A percentile compares a stretch with the other conserved stretches of the same genome.
phyloP scores from a whole-genome alignment of 35 echinoderm and acorn worm genomes.

The Stichopus chloronotus region DNA sequence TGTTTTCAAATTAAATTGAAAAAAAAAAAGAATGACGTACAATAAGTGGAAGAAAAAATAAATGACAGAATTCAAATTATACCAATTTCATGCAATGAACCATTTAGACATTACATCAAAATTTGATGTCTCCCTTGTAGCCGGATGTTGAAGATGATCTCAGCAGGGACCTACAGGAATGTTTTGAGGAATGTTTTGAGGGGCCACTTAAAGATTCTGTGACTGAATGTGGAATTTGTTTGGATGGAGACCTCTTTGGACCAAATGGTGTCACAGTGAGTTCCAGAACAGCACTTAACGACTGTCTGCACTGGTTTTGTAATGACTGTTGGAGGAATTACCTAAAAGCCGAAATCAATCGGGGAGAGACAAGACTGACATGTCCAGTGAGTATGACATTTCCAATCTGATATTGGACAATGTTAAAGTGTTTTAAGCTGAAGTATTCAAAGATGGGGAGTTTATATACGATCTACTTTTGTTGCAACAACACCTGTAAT shows the following conservation, averaged over 20 bases:
- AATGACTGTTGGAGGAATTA: constrained; percentile 81
- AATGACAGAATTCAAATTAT: no score
- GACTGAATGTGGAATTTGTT: constrained; percentile 22
- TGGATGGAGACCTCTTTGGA: constrained; percentile 7
- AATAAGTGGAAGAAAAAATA: no score
- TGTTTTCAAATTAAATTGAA: no score
- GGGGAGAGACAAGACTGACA: constrained; percentile 67
- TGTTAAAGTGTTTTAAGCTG: neutral
- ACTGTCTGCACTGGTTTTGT: constrained; percentile 90
- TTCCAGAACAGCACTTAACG: constrained; percentile 55
- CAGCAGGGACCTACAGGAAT: neutral
- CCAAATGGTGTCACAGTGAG: neutral
- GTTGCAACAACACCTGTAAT: neutral
- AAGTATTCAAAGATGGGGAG: neutral
- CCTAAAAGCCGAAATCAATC: constrained; percentile 64
- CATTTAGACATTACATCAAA: no score
- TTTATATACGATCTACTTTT: neutral
- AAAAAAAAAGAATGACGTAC: no score
- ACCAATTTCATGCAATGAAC: no score
- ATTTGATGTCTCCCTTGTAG: neutral
- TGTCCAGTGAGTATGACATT: constrained; percentile 80
- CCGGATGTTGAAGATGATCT: constrained; percentile 12
- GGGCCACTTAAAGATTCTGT: neutral
- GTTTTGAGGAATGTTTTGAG: neutral
- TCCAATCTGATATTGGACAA: neutral